Percentiles rank a stretch among this genome's conserved stretches.
Conservation (phyloP, 2,113 vertebrate genomes). For the Mandrillus leucophaeus region DNA sequence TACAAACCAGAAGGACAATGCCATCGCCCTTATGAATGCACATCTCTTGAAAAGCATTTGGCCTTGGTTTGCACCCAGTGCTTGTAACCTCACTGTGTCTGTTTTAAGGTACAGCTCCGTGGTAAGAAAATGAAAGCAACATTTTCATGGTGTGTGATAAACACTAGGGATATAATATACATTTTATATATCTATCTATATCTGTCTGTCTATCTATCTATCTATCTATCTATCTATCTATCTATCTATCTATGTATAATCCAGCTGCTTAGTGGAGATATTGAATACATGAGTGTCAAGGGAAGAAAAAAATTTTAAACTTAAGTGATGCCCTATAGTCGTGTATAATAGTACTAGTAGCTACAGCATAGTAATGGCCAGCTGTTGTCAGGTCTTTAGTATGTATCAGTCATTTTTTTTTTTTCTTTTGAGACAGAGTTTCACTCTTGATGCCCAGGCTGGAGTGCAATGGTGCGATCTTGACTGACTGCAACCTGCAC, state of each 20-base stretch:
- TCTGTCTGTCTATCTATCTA: too few species aligned
- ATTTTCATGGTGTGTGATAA: neutral
- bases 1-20: neutral
- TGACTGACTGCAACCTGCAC: too few species aligned
- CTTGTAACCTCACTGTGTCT: neutral
- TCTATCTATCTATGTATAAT: too few species aligned
- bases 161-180: neutral
- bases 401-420: neutral
- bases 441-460: too few species aligned
- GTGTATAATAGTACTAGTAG: neutral
- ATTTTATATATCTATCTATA: too few species aligned
- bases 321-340: neutral
- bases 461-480: too few species aligned
- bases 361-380: neutral
- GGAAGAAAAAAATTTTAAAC: neutral
- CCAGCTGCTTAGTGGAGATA: neutral
- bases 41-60: neutral
- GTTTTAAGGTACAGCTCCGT: neutral
- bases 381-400: neutral
- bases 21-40: neutral
- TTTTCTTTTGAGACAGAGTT: too few species aligned
- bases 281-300: neutral
- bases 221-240: too few species aligned
- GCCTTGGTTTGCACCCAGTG: neutral
- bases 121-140: neutral